These are phyloP conservation scores for Sphyrna mokarran DNA, from an alignment of 2,113 vertebrate genomes.

Conservation along the genomic window DNA sequence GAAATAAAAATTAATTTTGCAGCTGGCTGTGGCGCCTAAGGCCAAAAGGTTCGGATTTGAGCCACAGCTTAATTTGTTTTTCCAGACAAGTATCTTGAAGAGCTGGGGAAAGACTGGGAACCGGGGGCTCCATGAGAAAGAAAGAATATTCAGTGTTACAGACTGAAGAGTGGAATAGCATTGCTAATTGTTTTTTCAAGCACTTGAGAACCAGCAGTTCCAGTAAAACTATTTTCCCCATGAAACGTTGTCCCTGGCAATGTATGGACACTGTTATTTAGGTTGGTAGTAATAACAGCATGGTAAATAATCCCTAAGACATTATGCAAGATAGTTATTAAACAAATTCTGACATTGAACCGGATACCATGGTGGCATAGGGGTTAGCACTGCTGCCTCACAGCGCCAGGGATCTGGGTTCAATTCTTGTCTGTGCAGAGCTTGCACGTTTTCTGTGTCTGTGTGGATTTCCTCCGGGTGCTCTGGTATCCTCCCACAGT, in stretches of 20 bases:
- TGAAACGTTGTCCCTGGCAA: neutral
- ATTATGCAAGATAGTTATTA: neutral
- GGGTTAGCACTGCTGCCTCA: no score
- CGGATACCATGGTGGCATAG: no score
- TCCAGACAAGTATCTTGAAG: neutral
- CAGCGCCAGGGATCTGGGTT: no score
- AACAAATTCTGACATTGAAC: neutral
- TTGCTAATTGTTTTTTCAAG: neutral
- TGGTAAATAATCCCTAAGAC: neutral
- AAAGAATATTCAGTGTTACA: no score
- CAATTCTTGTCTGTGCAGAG: no score
- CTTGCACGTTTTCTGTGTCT: no score
- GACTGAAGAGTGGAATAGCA: neutral
- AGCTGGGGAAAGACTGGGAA: neutral
- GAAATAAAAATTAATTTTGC: neutral
- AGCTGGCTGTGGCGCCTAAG: neutral
- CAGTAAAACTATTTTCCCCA: neutral
- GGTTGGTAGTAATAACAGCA: neutral
- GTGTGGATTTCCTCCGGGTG: no score
- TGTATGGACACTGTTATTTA: neutral
- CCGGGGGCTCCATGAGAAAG: neutral
- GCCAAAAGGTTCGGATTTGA: neutral
- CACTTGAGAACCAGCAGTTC: neutral
- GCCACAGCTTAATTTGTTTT: constrained; percentile 13
- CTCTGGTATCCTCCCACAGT: no score